Conservation (phyloP, 2,888 invertebrate species). For the Synanthedon formicaeformis region DNA sequence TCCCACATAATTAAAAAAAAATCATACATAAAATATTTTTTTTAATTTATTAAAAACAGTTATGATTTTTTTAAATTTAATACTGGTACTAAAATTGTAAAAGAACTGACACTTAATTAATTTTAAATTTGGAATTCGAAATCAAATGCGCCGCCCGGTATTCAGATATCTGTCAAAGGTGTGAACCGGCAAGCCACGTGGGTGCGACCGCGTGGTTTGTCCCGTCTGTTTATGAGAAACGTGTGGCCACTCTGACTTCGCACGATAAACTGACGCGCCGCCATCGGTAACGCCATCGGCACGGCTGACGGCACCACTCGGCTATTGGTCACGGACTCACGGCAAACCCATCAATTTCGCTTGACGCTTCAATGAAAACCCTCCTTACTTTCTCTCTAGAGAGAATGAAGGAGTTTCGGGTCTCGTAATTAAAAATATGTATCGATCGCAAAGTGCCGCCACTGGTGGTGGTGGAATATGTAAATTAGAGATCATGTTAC, state of each 20-base stretch:
- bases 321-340: constrained; percentile 58
- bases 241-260: constrained; percentile 61
- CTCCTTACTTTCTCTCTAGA: constrained; percentile 49
- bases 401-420: constrained; percentile 33
- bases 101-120: constrained; percentile 3
- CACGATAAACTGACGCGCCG: constrained; percentile 55
- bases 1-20: too few relatives aligned
- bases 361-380: constrained; percentile 65
- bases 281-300: constrained; percentile 16
- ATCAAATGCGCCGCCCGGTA: constrained; percentile 9
- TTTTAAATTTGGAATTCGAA: constrained; percentile 10
- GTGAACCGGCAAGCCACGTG: constrained; percentile 27
- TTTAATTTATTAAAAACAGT: too few relatives aligned
- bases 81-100: too few relatives aligned
- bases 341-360: constrained; percentile 62
- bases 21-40: too few relatives aligned
- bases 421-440: constrained; percentile 46
- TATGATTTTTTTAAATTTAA: too few relatives aligned
- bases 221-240: constrained; percentile 45
- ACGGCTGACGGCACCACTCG: constrained; percentile 31
- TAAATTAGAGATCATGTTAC: not conserved
- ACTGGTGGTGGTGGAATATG: not conserved
- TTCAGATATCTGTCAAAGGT: not conserved
- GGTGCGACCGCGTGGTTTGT: constrained; percentile 34
- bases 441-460: constrained; percentile 7